Evolutionary conservation across 2,113 vertebrate species (phyloP), one percentile per base, ranked within the genome.

Genomic region (Gallinago jamesoni): DNA sequence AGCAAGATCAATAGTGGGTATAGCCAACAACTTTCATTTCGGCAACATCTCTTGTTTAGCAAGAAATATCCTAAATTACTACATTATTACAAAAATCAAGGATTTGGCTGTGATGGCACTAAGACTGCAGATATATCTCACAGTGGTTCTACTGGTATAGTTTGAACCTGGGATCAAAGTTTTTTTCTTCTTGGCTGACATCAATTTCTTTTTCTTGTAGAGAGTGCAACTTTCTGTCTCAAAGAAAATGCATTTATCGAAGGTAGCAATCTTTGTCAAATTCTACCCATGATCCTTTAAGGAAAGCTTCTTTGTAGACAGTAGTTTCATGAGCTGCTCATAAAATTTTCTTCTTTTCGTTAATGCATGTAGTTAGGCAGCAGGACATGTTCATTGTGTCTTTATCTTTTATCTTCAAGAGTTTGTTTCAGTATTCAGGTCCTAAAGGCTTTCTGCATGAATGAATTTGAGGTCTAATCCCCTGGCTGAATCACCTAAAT

Each of bases 71-170:
- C 13, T 50, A 14, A 75, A 83, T 82, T 41, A 63, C 24, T 37
- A 35, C 4, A 63, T 35, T 59, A 52, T 13, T 60, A 19, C 27
- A 88, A 77, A 60, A 87, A 52, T 47, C 1, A 12, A 45, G 5
- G 20, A 30, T 48, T 91, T 21, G 11, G 17, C 5, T 68, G 19
- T 57, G 39, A 18, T 45, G 47, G 57, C 35, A 37, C 5, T 48
- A 57, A 56, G 6, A 31, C 10, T 70, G 30, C 23, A 56, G 73
- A 66, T 37, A 43, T 2, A 59, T 18, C 5, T 80, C 22, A 24
- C 20, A n/a, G 35, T 48, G 39, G 17, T 55, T 60, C 64, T 64
- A 60, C 15, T 47, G 25, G 25, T 59, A 50, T 27, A 0, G 0
- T 73, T 68, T 91, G 48, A 73, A 68, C 43, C 8, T 48, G 59